These are phyloP conservation scores for Halocaridina rubra DNA, from an alignment of 2,888 invertebrate species.

Conservation along the genomic window DNA sequence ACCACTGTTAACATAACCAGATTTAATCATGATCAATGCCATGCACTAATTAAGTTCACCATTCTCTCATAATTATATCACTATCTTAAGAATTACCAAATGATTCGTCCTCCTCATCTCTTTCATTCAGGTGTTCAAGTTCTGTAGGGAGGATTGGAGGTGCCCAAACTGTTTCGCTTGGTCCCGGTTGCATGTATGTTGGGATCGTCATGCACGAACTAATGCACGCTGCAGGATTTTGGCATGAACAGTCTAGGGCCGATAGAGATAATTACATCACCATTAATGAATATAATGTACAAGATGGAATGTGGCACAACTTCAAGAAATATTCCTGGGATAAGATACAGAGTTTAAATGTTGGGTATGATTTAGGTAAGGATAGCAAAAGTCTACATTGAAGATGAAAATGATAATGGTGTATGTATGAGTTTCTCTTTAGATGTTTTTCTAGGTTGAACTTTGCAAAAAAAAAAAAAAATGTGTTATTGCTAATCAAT, in stretches of 20 bases:
- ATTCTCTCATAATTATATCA: too few species aligned
- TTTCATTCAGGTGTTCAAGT: conserved; percentile 68
- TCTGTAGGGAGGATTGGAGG: conserved; percentile 71
- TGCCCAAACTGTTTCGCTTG: conserved; percentile 69
- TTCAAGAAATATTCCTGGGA: conserved; percentile 67
- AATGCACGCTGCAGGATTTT: conserved; percentile 71
- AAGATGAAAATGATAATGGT: too few species aligned
- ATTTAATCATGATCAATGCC: too few species aligned
- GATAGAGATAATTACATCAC: conserved; percentile 70
- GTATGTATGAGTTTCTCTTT: too few species aligned
- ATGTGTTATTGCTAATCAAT: too few species aligned
- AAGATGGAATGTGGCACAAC: conserved; percentile 67
- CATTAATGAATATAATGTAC: conserved; percentile 67
- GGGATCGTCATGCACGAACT: conserved; percentile 71
- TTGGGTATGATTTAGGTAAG: conserved; percentile 66
- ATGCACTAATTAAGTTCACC: too few species aligned
- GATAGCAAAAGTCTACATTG: background rate
- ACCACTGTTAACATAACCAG: too few species aligned
- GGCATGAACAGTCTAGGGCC: conserved; percentile 71
- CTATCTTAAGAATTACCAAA: too few species aligned
- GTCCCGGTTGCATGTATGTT: conserved; percentile 67
- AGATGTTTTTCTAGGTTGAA: too few species aligned
- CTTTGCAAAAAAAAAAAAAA: too few species aligned
- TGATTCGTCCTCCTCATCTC: too few species aligned
- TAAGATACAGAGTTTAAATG: conserved; percentile 66